Base-by-base conservation (phyloP, 2,888 invertebrate species). In the Stictocephala bisonia region DNA sequence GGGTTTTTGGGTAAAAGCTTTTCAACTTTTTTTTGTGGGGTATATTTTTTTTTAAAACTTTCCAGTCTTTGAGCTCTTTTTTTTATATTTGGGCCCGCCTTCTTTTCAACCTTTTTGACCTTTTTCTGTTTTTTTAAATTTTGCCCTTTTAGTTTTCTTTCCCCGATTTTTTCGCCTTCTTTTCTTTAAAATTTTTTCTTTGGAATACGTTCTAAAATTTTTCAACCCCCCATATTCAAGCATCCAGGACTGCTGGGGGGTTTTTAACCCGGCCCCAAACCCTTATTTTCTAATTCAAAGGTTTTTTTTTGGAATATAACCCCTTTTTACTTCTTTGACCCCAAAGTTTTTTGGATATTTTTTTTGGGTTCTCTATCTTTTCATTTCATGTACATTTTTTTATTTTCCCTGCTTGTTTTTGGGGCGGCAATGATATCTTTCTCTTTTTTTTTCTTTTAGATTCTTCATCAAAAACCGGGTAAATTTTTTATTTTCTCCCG, bases 1-100 rank as follows among this genome's bases (percentile, higher is more conserved):
- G 31, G 70, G 56, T 58, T 58, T 41, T 71, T n/a, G n/a, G n/a
- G 56, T 15, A 71, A 40, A 26, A 71, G 66, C 66, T 66, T 71
- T 29, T 71, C 53, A 27, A 53, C 56, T 58, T 58, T 27, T 71
- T 71, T 71, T 24, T 13, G 56, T 29, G 70, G 56, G 6, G 70
- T 69, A 48, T 66, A 41, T 48, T 66, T 66, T 64, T n/a, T n/a
- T n/a, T 70, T 71, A 58, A 18, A 27, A 18, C 24, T 41, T 58
- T 58, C 27, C 9, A 71, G 56, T 58, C 58, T 18, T 71, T 56
- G 58, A 40, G 48, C 44, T 29, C 70, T 31, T 29, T 71, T 56
- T 71, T 71, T 71, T n/a, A n/a, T n/a, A 41, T 71, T 58, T 41
- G 24, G 29, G 18, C 40, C 58, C 24, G 58, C 70, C 26, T 58